These are phyloP conservation scores for Tetraodon nigroviridis DNA, from an alignment of 2,113 vertebrate genomes.

Conservation along the genomic window DNA sequence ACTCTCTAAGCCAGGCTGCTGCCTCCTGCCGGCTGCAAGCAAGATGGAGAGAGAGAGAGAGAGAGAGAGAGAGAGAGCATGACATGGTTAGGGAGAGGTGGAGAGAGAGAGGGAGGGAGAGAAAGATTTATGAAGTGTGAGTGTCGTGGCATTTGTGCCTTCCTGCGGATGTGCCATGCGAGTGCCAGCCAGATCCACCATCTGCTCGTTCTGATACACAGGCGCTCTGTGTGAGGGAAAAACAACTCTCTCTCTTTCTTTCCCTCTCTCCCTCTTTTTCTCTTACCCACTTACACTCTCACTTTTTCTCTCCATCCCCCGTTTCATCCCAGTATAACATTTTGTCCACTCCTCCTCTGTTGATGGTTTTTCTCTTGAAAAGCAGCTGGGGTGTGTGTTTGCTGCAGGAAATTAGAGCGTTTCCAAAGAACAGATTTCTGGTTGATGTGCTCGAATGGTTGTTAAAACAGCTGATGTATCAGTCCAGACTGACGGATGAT, in stretches of 20 bases:
- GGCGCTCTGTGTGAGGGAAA: conserved; percentile 51
- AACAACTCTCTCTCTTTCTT: conserved; percentile 19
- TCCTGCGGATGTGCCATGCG: conserved; percentile 68
- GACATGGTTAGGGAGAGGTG: no score
- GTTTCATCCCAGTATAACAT: background rate
- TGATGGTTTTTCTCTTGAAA: no score
- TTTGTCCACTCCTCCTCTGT: no score
- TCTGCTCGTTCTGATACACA: conserved; percentile 71
- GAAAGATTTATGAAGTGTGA: conserved; percentile 5
- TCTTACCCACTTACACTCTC: conserved; percentile 4
- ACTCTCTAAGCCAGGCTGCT: conserved; percentile 22
- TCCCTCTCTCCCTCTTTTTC: conserved; percentile 1
- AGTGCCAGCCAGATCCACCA: conserved; percentile 68
- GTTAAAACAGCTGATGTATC: no score
- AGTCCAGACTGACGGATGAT: no score
- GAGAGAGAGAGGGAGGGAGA: conserved; percentile 26
- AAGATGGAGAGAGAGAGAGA: conserved; percentile 20
- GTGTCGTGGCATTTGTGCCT: conserved; percentile 49
- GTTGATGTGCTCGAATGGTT: no score
- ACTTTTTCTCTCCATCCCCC: background rate
- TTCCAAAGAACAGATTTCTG: no score
- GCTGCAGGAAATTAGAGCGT: no score
- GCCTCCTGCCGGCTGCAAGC: conserved; percentile 22
- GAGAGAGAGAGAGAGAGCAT: background rate
- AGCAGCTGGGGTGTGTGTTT: no score